These are phyloP conservation scores for Anorthoa munda DNA, from an alignment of 2,888 invertebrate genomes.

Conservation along the genomic window DNA sequence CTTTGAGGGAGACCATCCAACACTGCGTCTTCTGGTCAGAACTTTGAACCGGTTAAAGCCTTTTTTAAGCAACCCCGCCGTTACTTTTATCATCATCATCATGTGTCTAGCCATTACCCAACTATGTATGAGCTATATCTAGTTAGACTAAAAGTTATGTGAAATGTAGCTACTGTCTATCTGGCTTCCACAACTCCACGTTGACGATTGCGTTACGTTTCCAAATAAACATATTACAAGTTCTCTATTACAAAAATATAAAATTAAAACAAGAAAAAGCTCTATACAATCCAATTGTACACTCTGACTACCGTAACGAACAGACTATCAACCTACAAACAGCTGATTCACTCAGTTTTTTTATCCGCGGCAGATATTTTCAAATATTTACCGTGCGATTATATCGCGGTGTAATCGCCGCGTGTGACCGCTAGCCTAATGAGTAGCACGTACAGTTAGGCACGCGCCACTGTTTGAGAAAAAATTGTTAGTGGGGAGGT, in stretches of 20 bases:
- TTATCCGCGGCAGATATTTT: constrained; percentile 52
- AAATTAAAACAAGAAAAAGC: constrained; percentile 2
- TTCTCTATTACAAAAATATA: neutral
- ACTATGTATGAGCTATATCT: too few species aligned
- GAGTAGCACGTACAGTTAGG: constrained; percentile 77
- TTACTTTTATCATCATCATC: too few species aligned
- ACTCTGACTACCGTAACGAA: constrained; percentile 28
- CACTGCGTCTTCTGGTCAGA: too few species aligned
- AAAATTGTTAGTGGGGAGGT: constrained; percentile 15
- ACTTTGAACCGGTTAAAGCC: too few species aligned
- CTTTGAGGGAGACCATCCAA: too few species aligned
- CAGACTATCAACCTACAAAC: constrained; percentile 27
- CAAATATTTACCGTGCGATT: constrained; percentile 55
- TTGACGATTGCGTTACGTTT: neutral
- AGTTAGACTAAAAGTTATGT: too few species aligned
- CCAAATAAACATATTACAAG: neutral
- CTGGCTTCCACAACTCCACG: too few species aligned
- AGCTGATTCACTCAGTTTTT: constrained; percentile 61
- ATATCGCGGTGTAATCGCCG: constrained; percentile 57
- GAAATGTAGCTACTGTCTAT: too few species aligned
- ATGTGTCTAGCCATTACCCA: too few species aligned
- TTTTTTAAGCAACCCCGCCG: too few species aligned
- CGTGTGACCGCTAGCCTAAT: constrained; percentile 70
- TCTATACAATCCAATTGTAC: neutral
- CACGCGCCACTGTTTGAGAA: constrained; percentile 66